Percentiles rank a stretch among this genome's conserved stretches.
These are phyloP conservation scores for Xestia c-nigrum DNA, from an alignment of 2,888 invertebrate genomes.

Conservation along the genomic window DNA sequence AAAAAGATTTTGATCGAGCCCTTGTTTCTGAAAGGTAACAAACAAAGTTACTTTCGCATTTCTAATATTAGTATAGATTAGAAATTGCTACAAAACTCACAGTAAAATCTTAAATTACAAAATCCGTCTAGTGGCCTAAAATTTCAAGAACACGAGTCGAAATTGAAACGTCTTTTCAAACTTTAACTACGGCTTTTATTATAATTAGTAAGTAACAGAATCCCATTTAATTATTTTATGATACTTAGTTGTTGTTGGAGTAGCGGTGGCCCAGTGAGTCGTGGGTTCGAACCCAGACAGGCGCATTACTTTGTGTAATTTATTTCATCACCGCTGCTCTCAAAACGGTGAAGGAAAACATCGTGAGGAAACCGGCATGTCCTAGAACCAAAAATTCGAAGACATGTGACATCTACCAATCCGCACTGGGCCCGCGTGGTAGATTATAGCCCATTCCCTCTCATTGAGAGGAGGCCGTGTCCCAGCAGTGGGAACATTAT, in stretches of 20 bases:
- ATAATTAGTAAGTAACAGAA: conserved; percentile 22
- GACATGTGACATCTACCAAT: no score
- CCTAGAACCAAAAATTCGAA: no score
- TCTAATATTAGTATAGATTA: not conserved
- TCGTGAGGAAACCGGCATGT: no score
- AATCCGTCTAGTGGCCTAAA: conserved; percentile 1
- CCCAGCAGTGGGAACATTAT: no score
- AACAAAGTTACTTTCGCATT: not conserved
- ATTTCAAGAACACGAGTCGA: conserved; percentile 14
- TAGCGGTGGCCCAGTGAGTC: no score
- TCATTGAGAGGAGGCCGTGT: no score
- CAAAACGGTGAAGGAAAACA: no score
- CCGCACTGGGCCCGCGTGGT: no score
- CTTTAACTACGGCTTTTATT: conserved; percentile 9
- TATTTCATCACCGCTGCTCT: no score
- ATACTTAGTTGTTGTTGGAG: conserved; percentile 18
- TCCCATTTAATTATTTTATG: conserved; percentile 13
- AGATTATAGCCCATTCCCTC: no score
- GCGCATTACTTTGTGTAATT: no score
- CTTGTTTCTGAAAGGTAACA: not conserved
- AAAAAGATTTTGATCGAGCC: not conserved
- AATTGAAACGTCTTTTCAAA: conserved; percentile 24
- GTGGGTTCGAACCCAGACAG: no score
- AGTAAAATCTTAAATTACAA: conserved; percentile 16
- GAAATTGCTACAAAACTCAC: not conserved